Percentiles rank a stretch among this genome's conserved stretches.
These are phyloP conservation scores for Karalla daura DNA, from an alignment of 2,797 vertebrate species.

Conservation along the genomic window DNA sequence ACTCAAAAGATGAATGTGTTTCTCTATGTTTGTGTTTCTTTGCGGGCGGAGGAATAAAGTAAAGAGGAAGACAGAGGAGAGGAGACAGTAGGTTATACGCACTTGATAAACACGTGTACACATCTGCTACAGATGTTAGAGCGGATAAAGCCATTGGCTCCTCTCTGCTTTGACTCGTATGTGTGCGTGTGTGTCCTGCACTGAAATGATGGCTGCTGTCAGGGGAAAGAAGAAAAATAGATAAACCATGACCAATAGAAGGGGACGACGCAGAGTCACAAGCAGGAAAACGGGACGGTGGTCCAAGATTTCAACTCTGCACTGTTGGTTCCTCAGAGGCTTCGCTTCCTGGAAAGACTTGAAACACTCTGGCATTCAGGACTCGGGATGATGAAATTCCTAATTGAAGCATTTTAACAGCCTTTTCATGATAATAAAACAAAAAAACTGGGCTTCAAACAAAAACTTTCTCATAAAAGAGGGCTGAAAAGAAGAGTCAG, in stretches of 20 bases:
- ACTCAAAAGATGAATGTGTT: not conserved
- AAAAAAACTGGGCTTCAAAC: conserved; percentile 1
- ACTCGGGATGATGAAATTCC: conserved; percentile 6
- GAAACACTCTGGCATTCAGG: conserved; percentile 2
- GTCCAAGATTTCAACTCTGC: conserved; percentile 16
- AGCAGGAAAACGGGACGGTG: conserved; percentile 28
- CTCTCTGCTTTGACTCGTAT: not conserved
- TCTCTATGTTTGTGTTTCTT: not conserved
- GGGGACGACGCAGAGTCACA: not conserved
- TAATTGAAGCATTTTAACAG: conserved; percentile 16
- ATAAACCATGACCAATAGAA: conserved; percentile 29
- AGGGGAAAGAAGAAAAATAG: conserved; percentile 20
- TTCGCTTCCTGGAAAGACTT: conserved; percentile 23
- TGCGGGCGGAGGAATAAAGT: conserved; percentile 1
- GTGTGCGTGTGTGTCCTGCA: conserved; percentile 20
- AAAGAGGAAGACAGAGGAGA: not conserved
- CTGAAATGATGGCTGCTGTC: conserved; percentile 38
- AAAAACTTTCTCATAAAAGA: conserved; percentile 1
- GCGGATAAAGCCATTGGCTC: conserved; percentile 26
- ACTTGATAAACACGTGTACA: conserved; percentile 43
- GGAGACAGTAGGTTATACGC: conserved; percentile 14
- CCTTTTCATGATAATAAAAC: conserved; percentile 21
- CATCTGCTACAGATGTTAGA: conserved; percentile 70
- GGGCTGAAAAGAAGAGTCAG: too few species aligned
- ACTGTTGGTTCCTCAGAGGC: not conserved